These are phyloP conservation scores for Unio delphinus DNA, from an alignment of 2,888 invertebrate genomes.

Conservation along the genomic window DNA sequence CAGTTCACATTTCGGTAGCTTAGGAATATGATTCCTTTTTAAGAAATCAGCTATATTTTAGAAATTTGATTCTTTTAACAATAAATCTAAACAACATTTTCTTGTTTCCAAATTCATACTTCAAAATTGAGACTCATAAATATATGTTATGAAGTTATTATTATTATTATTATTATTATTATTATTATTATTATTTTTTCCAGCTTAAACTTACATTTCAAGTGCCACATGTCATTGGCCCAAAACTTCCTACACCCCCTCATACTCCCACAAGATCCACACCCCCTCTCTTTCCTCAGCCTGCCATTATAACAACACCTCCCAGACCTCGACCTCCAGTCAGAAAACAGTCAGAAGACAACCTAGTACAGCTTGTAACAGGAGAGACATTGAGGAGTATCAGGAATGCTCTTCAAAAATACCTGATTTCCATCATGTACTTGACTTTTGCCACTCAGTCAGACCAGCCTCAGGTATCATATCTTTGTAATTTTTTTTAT, in stretches of 20 bases:
- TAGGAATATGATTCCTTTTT: too few species aligned
- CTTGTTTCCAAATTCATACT: too few species aligned
- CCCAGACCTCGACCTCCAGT: slow-evolving; percentile 21
- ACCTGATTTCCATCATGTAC: slow-evolving; percentile 52
- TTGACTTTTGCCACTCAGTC: slow-evolving; percentile 50
- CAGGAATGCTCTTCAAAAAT: slow-evolving; percentile 23
- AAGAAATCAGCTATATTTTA: too few species aligned
- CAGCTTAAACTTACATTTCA: slow-evolving; percentile 56
- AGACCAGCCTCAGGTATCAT: slow-evolving; percentile 31
- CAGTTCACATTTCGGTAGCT: too few species aligned
- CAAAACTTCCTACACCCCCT: slow-evolving; percentile 44
- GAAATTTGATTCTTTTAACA: too few species aligned
- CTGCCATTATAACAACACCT: slow-evolving; percentile 12
- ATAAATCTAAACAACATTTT: too few species aligned
- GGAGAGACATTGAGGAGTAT: slow-evolving; percentile 27
- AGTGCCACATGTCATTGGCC: slow-evolving; percentile 59
- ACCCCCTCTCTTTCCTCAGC: slow-evolving; percentile 27
- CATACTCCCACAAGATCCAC: slow-evolving; percentile 31
- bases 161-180: too few species aligned
- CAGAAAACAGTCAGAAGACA: slow-evolving; percentile 11
- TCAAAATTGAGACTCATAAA: too few species aligned
- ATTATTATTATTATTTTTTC: slow-evolving; percentile 7
- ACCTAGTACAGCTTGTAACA: slow-evolving; percentile 27
- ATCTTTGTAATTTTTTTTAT: too few species aligned
- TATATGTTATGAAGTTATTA: too few species aligned